Base-by-base conservation (phyloP, 2,888 invertebrate genomes). In the Acleris holmiana region DNA sequence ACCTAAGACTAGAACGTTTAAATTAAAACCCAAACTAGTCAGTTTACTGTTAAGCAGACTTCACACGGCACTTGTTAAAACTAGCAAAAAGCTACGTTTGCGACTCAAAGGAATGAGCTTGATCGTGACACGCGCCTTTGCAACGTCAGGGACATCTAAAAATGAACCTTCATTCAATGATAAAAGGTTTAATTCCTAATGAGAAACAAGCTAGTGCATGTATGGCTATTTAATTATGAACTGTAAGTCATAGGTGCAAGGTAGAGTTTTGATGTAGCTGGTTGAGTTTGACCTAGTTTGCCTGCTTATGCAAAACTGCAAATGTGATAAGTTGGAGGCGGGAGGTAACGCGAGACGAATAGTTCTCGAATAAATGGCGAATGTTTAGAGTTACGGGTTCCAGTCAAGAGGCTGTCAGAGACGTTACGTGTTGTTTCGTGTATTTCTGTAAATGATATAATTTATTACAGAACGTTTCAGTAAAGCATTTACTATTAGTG, bases 301-400 rank as follows among this genome's bases (percentile, higher is more conserved):
- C 29, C 10, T 21, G 10, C n/a, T 29, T 51, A 41, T 55, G 48
- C 21, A 5, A 58, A n/a, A 35, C 51, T 29, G 51, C n/a, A 51
- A 60, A 53, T 60, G 60, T 46, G 51, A 60, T 60, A 51, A 53
- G 17, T 17, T 44, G 35, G 13, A 10, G 35, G 35, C 13, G 35
- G 35, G 23, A 58, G 23, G 40, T 49, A 40, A 40, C 58, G 49
- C 58, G 46, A 35, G 23, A 25, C 40, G 13, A 7, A 21, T 18
- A 18, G 10, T 48, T 48, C 10, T 13, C 18, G 13, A 13, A 47
- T 21, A 40, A 29, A 35, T 35, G 35, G 13, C 35, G 35, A 13
- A 35, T 35, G 35, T 35, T 35, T 4, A 35, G 13, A 35, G 35
- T 35, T 35, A 35, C 35, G 4, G 13, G 35, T 13, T 35, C 35